Evolutionary conservation across 2,888 invertebrate species (phyloP).

Genomic region (Drosophila mettleri): DNA sequence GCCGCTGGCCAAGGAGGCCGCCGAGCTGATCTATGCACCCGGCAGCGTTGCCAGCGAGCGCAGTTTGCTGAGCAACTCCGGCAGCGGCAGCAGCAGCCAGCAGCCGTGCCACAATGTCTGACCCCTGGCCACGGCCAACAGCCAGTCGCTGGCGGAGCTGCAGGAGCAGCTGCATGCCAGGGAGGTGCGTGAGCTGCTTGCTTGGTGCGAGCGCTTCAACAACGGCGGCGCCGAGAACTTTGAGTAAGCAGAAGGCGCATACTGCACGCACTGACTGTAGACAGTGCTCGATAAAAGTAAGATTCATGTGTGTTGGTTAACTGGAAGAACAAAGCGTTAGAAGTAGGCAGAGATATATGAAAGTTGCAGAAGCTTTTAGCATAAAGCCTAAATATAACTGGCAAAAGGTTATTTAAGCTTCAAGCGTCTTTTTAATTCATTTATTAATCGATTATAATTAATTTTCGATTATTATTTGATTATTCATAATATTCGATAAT

Average conservation of each 20-base stretch:
- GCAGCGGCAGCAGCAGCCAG: constrained; percentile 78
- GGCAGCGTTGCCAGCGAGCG: constrained; percentile 84
- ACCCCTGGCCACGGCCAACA: constrained; percentile 57
- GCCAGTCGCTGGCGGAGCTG: constrained; percentile 5
- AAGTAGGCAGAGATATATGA: background rate
- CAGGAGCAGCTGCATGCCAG: constrained; percentile 80
- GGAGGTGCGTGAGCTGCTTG: constrained; percentile 80
- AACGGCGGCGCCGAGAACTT: constrained; percentile 78
- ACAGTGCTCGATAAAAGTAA: constrained; percentile 3
- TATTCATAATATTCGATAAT: no score
- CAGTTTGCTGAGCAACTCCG: constrained; percentile 84
- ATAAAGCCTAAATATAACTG: background rate
- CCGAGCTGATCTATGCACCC: constrained; percentile 84
- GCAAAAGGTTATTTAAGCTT: no score
- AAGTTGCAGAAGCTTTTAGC: background rate
- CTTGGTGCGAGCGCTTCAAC: constrained; percentile 82
- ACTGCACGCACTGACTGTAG: background rate
- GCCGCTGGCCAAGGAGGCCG: constrained; percentile 83
- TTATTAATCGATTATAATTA: no score
- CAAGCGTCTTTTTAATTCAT: no score
- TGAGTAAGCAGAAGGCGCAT: constrained; percentile 52
- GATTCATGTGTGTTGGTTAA: constrained; percentile 1
- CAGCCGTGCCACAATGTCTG: constrained; percentile 80
- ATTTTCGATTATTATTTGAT: no score
- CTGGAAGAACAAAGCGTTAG: background rate